Percentiles rank a stretch among this genome's conserved stretches.
Conservation (phyloP, 2,888 invertebrate species). For the Macaria liturata region DNA sequence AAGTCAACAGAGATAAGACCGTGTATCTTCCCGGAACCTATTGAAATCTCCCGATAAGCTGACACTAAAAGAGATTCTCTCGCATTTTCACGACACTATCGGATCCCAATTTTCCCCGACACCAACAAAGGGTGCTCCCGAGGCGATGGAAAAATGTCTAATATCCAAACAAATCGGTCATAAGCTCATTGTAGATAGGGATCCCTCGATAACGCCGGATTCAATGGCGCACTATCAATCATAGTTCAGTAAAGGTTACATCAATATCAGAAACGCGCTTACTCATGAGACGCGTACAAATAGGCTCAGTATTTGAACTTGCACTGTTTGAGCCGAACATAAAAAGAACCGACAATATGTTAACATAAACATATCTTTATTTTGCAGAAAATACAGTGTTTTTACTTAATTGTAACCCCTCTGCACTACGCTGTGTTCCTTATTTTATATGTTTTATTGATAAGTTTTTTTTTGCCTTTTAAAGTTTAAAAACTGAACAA, state of each 20-base stretch:
- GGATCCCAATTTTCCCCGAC: constrained; percentile 25
- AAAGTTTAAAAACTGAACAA: too few species aligned
- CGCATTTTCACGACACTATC: constrained; percentile 16
- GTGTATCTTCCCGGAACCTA: not conserved
- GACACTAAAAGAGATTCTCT: constrained; percentile 19
- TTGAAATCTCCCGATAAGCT: constrained; percentile 9
- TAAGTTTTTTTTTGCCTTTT: too few species aligned
- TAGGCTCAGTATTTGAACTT: constrained; percentile 7
- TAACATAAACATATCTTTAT: too few species aligned
- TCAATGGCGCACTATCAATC: constrained; percentile 75
- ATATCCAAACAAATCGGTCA: constrained; percentile 66
- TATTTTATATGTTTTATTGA: too few species aligned
- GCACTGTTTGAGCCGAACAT: not conserved
- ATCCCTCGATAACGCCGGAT: constrained; percentile 61
- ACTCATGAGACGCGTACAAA: constrained; percentile 53
- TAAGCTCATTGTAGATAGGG: constrained; percentile 53
- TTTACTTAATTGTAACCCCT: too few species aligned
- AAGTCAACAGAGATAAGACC: too few species aligned
- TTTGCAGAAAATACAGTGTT: too few species aligned
- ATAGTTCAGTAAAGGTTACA: constrained; percentile 73
- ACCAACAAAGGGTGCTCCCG: constrained; percentile 27
- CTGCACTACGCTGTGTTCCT: too few species aligned
- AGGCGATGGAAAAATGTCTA: constrained; percentile 48
- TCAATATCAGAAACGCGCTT: constrained; percentile 73
- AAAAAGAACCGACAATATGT: too few species aligned